Base-by-base conservation (phyloP, 2,888 invertebrate genomes). In the Dione juno region DNA sequence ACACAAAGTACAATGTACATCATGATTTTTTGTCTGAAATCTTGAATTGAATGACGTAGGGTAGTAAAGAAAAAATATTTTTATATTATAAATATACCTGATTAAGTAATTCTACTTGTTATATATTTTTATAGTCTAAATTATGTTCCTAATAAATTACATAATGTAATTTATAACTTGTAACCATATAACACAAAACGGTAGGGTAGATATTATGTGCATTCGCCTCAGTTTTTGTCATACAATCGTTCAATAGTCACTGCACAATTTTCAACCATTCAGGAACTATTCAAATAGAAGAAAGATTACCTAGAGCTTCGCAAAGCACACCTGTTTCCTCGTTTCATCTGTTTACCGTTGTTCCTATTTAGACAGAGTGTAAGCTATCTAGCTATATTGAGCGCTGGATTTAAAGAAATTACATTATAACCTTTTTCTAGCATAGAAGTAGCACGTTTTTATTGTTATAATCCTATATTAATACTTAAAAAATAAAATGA, bases 191-290 rank as follows among this genome's bases (percentile, higher is more conserved):
- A 50, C 19, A 19, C 6, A 19, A 6, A 19, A 50, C 50, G 5
- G 19, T 6, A 50, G 6, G 11, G 14, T 21, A 19, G 11, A 19
- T 5, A 19, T 11, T 35, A 61, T 28, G 28, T 16, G 6, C 1
- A 35, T 75, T 74, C 77, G 69, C 71, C 71, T 74, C 74, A 72
- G 68, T 78, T 80, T 82, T 84, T 82, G 83, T 85, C 81, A 82
- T 80, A 80, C 78, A 74, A 65, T 79, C 75, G 79, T 85, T 82
- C 80, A 80, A 78, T 80, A 77, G 73, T 69, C 72, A 73, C 66
- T 74, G 77, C 74, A 79, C 77, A 73, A 76, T 76, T 76, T 75
- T 76, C 73, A 75, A 70, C 75, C 63, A 73, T 76, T 69, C 71
- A 66, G 64, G 54, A 71, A 70, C 75, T 73, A 76, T 77, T 75